Base-by-base conservation (phyloP, 2,888 invertebrate genomes). In the Archaeoteleia sp. region DNA sequence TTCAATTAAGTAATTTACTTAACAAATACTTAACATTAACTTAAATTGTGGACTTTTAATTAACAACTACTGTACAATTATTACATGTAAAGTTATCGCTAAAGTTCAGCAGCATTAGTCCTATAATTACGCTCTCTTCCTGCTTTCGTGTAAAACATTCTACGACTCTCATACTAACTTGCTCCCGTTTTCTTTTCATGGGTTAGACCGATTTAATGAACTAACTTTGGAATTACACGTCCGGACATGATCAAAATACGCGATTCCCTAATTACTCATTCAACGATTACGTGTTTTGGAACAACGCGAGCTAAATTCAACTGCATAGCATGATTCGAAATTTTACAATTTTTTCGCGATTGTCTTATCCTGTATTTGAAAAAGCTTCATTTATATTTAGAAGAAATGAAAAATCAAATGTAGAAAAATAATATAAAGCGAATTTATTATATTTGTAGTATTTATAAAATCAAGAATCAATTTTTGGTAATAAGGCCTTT, bases 221-320 rank as follows among this genome's bases (percentile, higher is more conserved):
- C 57, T 40, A 53, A 57, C 51, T 58, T 58, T 5, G 40, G 42
- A 46, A 46, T 57, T 51, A 53, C 57, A 40, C 20, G 35, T 46
- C 35, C 35, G 37, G 25, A 53, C 57, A 65, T 46, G 58, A 65
- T 58, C 57, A 40, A 65, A 65, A 65, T 53, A 58, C 57, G 35
- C 29, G 49, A 49, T 49, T 55, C 8, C 32, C 43, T 63, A 35
- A 57, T 63, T 55, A 55, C 32, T 55, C 43, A 55, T 55, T 55
- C 62, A 40, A 15, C 43, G 43, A 62, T 62, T 34, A 40, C 46
- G 45, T 45, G 49, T 51, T 61, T 53, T 25, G 13, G 17, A 54
- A 34, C 40, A 45, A 35, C 27, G 29, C 10, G 15, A 15, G n/a
- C 13, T 54, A 43, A 45, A 53, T 53, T 53, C 32, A 25, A 46